Evolutionary conservation across 2,888 invertebrate species (phyloP).

Genomic region (Deilephila elpenor): DNA sequence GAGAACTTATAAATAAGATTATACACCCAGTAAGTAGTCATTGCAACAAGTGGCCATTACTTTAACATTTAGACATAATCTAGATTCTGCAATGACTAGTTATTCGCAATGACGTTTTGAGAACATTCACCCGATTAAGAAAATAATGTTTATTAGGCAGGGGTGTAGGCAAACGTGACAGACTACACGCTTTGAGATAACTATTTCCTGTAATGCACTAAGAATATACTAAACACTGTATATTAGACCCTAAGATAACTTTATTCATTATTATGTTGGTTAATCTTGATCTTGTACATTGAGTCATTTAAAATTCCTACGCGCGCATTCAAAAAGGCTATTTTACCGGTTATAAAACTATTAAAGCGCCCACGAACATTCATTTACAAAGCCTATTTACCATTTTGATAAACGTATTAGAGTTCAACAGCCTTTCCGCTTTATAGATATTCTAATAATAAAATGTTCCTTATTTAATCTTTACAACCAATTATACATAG

Average conservation of each 20-base stretch:
- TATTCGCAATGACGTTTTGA: slow-evolving; percentile 71
- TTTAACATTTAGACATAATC: slow-evolving; percentile 29
- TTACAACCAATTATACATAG: slow-evolving; percentile 37
- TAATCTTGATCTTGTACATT: slow-evolving; percentile 45
- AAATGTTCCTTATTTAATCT: slow-evolving; percentile 35
- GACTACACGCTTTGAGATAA: not conserved
- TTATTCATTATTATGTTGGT: slow-evolving; percentile 22
- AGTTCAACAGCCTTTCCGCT: slow-evolving; percentile 60
- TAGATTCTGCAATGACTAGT: slow-evolving; percentile 67
- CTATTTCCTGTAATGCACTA: not conserved
- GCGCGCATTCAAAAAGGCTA: slow-evolving; percentile 40
- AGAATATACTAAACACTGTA: not conserved
- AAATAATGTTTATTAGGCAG: slow-evolving; percentile 12
- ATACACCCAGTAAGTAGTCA: slow-evolving; percentile 65
- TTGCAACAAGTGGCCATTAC: slow-evolving; percentile 80
- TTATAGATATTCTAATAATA: slow-evolving; percentile 41
- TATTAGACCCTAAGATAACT: not conserved
- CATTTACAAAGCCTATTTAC: slow-evolving; percentile 50
- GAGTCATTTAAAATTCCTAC: slow-evolving; percentile 43
- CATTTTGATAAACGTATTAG: slow-evolving; percentile 50
- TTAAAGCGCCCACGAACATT: slow-evolving; percentile 55
- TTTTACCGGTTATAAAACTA: slow-evolving; percentile 41
- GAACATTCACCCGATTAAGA: slow-evolving; percentile 27
- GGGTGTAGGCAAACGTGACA: not conserved
- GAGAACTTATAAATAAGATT: slow-evolving; percentile 38